A percentile compares a stretch with the other conserved stretches of the same genome.
phyloP scores from a whole-genome alignment of 2,113 vertebrate species.

The Mormoops blainvillei region DNA sequence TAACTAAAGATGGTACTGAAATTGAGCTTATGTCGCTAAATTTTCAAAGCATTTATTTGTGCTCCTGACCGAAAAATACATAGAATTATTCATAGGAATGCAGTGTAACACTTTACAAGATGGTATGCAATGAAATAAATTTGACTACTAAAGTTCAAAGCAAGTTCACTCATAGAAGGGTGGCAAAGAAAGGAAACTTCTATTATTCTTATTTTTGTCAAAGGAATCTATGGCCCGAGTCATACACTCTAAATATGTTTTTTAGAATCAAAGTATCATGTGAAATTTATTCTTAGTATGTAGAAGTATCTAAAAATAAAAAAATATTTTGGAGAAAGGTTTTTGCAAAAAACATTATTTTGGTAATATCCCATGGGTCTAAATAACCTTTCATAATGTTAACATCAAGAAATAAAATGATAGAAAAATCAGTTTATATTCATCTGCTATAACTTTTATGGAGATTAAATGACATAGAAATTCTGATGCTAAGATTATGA shows the following conservation, averaged over 20 bases:
- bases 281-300: not conserved
- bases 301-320: not conserved
- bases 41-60: not conserved
- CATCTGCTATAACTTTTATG: not conserved
- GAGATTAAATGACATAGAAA: not conserved
- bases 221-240: not conserved
- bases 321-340: not conserved
- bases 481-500: not conserved
- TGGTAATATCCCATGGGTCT: not conserved
- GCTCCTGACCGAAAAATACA: slow-evolving; percentile 1
- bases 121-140: not conserved
- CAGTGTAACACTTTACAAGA: not conserved
- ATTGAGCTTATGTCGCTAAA: not conserved
- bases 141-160: not conserved
- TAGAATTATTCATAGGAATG: not conserved
- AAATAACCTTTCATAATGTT: not conserved
- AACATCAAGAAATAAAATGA: not conserved
- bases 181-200: not conserved
- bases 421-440: not conserved
- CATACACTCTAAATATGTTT: not conserved
- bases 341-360: not conserved
- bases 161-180: not conserved
- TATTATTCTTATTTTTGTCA: not conserved
- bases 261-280: not conserved
- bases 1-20: not conserved